Conservation (phyloP, 2,113 vertebrate species). For the Nyctibius bracteatus region DNA sequence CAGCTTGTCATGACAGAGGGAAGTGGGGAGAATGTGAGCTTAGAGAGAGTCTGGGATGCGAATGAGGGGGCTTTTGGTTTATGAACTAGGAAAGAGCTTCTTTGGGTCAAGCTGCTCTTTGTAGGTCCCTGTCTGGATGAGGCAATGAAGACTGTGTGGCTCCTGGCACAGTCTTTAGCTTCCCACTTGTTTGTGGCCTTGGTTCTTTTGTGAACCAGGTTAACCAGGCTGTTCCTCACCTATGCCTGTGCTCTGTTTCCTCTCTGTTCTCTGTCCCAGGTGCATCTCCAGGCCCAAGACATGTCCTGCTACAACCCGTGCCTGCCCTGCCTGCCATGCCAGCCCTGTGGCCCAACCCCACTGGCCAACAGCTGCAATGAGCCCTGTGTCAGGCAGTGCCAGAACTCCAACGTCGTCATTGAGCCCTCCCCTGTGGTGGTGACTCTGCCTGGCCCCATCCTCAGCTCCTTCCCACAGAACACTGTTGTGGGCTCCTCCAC, state of each 20-base stretch:
- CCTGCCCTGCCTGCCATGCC: background rate
- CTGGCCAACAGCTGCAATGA: too few species aligned
- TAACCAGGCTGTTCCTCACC: background rate
- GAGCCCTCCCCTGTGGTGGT: too few species aligned
- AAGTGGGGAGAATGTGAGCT: background rate
- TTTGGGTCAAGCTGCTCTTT: background rate
- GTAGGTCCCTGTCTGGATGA: too few species aligned
- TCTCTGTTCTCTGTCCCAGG: background rate
- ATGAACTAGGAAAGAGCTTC: rapidly evolving
- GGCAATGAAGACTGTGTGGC: too few species aligned
- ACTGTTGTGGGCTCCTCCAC: too few species aligned
- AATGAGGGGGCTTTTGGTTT: too few species aligned
- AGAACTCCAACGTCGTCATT: too few species aligned
- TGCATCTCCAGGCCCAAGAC: background rate
- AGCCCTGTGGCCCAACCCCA: too few species aligned
- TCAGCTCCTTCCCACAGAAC: too few species aligned
- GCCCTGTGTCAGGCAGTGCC: too few species aligned
- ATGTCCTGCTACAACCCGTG: background rate
- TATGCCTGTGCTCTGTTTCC: background rate
- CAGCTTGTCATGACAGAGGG: background rate
- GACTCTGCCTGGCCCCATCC: too few species aligned
- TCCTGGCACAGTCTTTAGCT: rapidly evolving
- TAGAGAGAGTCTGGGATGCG: background rate
- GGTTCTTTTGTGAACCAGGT: background rate
- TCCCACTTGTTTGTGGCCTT: too few species aligned